A percentile compares a stretch with the other conserved stretches of the same genome.
phyloP scores from a whole-genome alignment of 1,140 invertebrate species.

The Hypsibius dujardini region DNA sequence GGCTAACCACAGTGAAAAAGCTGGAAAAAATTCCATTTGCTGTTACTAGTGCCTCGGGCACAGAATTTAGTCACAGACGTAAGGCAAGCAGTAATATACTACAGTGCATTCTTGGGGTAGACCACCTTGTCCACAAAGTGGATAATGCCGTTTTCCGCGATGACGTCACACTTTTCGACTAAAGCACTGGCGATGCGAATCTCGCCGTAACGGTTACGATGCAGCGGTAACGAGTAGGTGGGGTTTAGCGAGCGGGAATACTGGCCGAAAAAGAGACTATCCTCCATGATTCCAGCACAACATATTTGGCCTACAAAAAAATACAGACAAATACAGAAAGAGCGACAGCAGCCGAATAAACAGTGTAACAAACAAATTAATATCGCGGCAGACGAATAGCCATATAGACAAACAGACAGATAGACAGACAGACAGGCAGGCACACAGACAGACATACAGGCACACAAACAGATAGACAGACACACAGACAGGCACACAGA shows the following conservation, averaged over 20 bases:
- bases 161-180: constrained; percentile 41
- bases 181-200: constrained; percentile 39
- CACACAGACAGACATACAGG: too few species aligned
- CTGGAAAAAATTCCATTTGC: too few species aligned
- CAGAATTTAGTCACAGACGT: too few species aligned
- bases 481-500: too few species aligned
- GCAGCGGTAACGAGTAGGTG: constrained; percentile 31
- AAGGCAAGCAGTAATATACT: too few species aligned
- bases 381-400: too few species aligned
- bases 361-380: background rate
- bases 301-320: constrained; percentile 39
- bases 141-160: constrained; percentile 42
- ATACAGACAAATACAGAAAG: constrained; percentile 19
- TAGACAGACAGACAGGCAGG: too few species aligned
- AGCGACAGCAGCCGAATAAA: background rate
- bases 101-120: background rate
- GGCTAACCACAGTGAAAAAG: too few species aligned
- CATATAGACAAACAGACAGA: too few species aligned
- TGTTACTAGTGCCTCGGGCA: too few species aligned
- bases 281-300: constrained; percentile 34
- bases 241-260: constrained; percentile 32
- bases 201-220: constrained; percentile 35
- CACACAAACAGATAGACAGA: too few species aligned
- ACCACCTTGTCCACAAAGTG: constrained; percentile 38
- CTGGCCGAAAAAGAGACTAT: constrained; percentile 23